Evolutionary conservation across 2,797 vertebrate genomes (phyloP).

Genomic region (Limnodromus scolopaceus): DNA sequence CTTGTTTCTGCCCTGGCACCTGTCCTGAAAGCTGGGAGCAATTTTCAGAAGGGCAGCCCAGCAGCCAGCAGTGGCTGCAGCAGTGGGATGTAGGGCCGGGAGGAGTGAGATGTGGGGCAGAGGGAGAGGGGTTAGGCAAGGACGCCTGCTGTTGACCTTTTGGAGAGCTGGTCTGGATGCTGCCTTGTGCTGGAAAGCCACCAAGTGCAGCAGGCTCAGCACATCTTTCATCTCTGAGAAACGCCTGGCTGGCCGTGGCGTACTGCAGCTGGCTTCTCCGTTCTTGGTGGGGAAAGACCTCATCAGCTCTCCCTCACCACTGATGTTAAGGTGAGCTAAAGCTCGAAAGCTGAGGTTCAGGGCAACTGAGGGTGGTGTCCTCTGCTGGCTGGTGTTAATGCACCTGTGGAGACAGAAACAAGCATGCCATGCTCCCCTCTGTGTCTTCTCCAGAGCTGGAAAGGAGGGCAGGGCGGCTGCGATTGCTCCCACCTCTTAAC

Average conservation of each 20-base stretch:
- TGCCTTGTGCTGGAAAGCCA: neutral
- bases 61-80: neutral
- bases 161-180: accelerated
- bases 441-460: neutral
- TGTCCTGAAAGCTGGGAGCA: accelerated
- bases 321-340: neutral
- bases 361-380: neutral
- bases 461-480: neutral
- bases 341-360: neutral
- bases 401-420: accelerated
- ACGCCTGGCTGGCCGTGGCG: accelerated
- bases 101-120: neutral
- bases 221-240: neutral
- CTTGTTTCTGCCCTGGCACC: neutral
- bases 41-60: neutral
- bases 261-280: neutral
- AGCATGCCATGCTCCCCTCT: neutral
- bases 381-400: neutral
- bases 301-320: neutral
- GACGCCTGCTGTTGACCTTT: neutral
- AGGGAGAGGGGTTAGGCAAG: neutral
- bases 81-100: neutral
- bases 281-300: neutral
- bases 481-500: neutral
- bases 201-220: neutral